Base-by-base conservation (phyloP, 2,888 invertebrate species). In the Ornithoptera alexandrae region DNA sequence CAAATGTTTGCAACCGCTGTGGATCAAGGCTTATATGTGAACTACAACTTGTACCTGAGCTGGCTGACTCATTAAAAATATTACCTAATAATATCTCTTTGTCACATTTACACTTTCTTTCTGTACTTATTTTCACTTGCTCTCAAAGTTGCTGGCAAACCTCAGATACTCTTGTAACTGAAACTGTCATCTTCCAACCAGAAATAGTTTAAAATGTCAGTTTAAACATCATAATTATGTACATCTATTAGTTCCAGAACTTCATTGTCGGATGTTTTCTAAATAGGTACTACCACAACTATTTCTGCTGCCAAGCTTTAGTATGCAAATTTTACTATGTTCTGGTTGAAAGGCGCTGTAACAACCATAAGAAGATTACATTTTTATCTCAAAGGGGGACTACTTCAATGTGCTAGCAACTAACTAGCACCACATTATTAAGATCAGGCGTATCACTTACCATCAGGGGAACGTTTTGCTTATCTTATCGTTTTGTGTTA, bases 111-210 rank as follows among this genome's bases (percentile, higher is more conserved):
- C 98, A 98, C 85, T 98, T 96, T 84, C 97, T 98, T 12, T 97
- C 97, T n/a, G 95, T 97, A 3, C 88, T 97, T 18, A 90, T 98
- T 20, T 98, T 95, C 83, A 96, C 97, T 1, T 98, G 98, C 84
- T 90, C 94, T 57, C 94, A 94, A 78, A 97, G 97, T 81, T 98
- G 98, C 86, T 98, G 98, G 98, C 94, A 94, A 67, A 90, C 94
- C 0, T 94, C 94, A 5, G 95, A 96, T 76, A 93, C 92, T 58
- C 92, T 94, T 75, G 94, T 95, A 69, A 93, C 94, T 74, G 97
- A 97, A 88, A 93, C 93, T 71, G 94, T 97, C 20, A 85, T 97
- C 69, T 94, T 97, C 76, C 97, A 97, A 89, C 94, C 95, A 10
- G 97, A 97, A 88, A 84, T 90, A 81, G 79, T 89, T 58, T 90